Conservation (phyloP, 2,888 invertebrate species). For the Euproctis similis region DNA sequence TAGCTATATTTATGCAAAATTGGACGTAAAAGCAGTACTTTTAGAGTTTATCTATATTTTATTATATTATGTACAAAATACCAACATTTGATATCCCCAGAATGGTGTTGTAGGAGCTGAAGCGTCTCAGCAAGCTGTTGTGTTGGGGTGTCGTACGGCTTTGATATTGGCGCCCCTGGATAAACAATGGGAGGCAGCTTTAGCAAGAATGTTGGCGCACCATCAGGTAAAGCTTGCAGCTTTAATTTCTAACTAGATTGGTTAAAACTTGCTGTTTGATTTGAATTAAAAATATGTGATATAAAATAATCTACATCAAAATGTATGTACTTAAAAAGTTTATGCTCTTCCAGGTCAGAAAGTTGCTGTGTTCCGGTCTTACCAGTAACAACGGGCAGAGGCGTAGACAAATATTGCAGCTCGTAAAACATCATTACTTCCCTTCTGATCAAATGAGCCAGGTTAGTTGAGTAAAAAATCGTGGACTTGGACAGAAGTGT, state of each 20-base stretch:
- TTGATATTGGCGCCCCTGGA: conserved; percentile 46
- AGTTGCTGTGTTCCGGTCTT: conserved; percentile 50
- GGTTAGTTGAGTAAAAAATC: too few species aligned
- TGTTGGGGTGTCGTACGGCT: conserved; percentile 48
- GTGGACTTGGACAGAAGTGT: too few species aligned
- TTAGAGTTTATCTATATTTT: too few species aligned
- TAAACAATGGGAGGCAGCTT: conserved; percentile 48
- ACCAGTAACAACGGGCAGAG: conserved; percentile 43
- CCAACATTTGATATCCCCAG: too few species aligned
- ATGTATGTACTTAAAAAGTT: not conserved
- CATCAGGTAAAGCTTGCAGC: conserved; percentile 43
- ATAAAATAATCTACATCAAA: too few species aligned
- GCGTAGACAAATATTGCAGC: conserved; percentile 51
- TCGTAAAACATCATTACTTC: conserved; percentile 66
- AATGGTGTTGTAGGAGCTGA: conserved; percentile 52
- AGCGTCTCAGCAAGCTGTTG: conserved; percentile 46
- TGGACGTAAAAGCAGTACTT: too few species aligned
- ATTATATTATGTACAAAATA: too few species aligned
- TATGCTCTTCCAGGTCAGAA: conserved; percentile 46
- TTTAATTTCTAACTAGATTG: too few species aligned
- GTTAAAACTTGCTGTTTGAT: too few species aligned
- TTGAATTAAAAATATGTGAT: too few species aligned
- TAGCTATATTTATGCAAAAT: too few species aligned
- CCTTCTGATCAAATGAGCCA: conserved; percentile 63
- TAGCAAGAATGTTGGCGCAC: conserved; percentile 52